Evolutionary conservation across 2,797 vertebrate species (phyloP), one percentile per base, ranked within the genome.

Genomic region (Gambusia yucatana): DNA sequence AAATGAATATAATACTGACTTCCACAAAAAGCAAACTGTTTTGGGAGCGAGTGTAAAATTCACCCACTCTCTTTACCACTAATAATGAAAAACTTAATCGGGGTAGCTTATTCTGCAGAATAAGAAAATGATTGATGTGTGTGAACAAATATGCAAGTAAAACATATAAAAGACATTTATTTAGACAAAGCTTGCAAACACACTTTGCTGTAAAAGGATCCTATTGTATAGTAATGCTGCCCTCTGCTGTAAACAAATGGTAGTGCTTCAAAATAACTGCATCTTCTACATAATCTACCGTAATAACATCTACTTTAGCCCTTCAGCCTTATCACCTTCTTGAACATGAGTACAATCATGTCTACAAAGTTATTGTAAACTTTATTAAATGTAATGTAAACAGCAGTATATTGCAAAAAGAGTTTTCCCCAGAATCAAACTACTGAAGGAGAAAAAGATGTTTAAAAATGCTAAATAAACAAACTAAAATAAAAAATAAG

Each of bases 211-310:
- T 46, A 0, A 14, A 33, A 8, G 14, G 6, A 5, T 80, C 4
- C 2, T 70, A 48, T 11, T 43, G 11, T 80, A 30, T 76, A 78
- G 59, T 22, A 72, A 82, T 33, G 4, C 63, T 87, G 85, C 88
- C 1, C 90, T 86, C 92, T 94, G 81, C 84, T 93, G 93, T 86
- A 72, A 30, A 82, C 0, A 44, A 1, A 3, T 1, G 22, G 61
- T 73, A 80, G 28, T 55, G 48, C 59, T 28, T 47, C 75, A 22
- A 47, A 33, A 13, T 13, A 30, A 22, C 33, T 65, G 17, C 33
- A 65, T 33, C 16, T 30, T 59, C 57, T 33, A 13, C 11, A 59
- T 14, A 59, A 6, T 6, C n/a, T 16, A 33, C 33, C 33, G 33
- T 33, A 33, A 14, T 6, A 30, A 30, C 30, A 33, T 43, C 8